phyloP scores from a whole-genome alignment of 2,888 invertebrate genomes.

The Melinaea menophilus region DNA sequence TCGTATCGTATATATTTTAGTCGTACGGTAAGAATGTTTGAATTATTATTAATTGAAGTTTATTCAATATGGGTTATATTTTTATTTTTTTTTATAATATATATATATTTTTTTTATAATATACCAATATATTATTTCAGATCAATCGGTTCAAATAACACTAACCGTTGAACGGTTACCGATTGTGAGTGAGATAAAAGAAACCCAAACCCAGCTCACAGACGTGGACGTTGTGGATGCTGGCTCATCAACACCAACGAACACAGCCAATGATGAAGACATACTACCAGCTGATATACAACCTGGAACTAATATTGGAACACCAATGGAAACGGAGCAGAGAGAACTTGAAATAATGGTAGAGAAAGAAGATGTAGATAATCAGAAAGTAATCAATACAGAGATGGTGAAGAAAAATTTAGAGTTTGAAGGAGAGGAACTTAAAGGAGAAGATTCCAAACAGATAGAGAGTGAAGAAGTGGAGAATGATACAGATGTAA shows the following conservation, averaged over 20 bases:
- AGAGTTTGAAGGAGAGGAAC: slow-evolving; percentile 8
- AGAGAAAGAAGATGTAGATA: neutral
- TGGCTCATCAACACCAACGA: neutral
- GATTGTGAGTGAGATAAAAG: neutral
- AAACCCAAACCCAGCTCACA: slow-evolving; percentile 4
- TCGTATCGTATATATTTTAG: no score
- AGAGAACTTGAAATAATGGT: no score
- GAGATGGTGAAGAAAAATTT: neutral
- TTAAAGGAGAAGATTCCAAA: slow-evolving; percentile 11
- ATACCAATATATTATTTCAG: slow-evolving; percentile 4
- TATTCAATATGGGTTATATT: no score
- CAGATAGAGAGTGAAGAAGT: slow-evolving; percentile 15
- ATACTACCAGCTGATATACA: neutral
- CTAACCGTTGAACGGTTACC: neutral
- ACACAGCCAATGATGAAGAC: neutral
- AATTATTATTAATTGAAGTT: no score
- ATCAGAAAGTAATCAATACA: slow-evolving; percentile 1
- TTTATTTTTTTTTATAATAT: no score
- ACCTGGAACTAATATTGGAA: neutral
- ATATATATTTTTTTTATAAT: no score
- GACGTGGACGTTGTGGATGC: slow-evolving; percentile 35
- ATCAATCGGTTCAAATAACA: slow-evolving; percentile 1
- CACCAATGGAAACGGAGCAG: no score
- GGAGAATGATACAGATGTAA: slow-evolving; percentile 17
- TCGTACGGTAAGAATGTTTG: no score